Evolutionary conservation across 2,113 vertebrate genomes (phyloP).

Genomic region (Silurus meridionalis): DNA sequence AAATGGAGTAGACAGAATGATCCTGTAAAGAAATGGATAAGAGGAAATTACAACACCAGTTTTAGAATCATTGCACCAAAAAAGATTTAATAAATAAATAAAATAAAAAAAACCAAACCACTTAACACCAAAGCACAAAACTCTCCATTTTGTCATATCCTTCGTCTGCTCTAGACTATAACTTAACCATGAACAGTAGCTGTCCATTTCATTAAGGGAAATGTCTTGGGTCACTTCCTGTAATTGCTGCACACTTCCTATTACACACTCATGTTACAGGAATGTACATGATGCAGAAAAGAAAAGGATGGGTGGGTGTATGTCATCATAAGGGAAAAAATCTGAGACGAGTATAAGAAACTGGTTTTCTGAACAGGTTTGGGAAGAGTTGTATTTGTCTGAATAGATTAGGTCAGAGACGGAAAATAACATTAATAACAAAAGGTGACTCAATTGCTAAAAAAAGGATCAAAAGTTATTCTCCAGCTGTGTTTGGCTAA

Average conservation of each 20-base stretch:
- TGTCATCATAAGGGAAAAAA: background rate
- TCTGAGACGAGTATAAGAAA: background rate
- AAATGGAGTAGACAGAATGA: conserved; percentile 86
- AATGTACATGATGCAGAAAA: background rate
- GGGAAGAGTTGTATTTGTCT: background rate
- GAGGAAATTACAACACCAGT: background rate
- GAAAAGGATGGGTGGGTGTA: background rate
- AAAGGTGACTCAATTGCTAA: background rate
- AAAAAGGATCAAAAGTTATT: background rate
- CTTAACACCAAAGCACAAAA: background rate
- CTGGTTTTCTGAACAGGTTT: conserved; percentile 18
- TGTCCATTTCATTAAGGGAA: background rate
- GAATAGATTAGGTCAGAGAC: background rate
- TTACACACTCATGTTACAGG: background rate
- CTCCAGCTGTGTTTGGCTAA: background rate
- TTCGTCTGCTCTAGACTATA: background rate
- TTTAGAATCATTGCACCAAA: background rate
- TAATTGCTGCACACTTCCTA: background rate
- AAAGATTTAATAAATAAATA: too few relatives aligned
- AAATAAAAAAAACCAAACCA: background rate
- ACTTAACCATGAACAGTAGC: background rate
- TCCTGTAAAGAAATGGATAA: conserved; percentile 69
- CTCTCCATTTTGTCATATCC: background rate
- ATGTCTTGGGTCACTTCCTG: background rate
- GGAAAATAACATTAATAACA: background rate